Evolutionary conservation across 2,113 vertebrate genomes (phyloP).

Genomic region (Tor tambroides): DNA sequence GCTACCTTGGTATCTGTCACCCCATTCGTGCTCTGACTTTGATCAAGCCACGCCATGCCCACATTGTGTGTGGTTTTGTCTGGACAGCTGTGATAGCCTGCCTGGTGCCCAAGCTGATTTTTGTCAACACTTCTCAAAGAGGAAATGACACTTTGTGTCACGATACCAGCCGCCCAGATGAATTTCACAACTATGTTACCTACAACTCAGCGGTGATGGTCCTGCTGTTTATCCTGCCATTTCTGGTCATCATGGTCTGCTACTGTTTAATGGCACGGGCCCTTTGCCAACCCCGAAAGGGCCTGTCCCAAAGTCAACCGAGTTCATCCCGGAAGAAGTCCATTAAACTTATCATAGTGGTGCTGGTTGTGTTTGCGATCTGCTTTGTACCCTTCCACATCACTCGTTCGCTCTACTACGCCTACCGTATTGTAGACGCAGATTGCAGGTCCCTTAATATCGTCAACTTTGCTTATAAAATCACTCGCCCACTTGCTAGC

Average conservation of each 20-base stretch:
- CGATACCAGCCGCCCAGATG: constrained; percentile 84
- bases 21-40: constrained; percentile 80
- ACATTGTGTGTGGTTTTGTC: constrained; percentile 78
- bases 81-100: constrained; percentile 81
- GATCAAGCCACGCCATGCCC: constrained; percentile 79
- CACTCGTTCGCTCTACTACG: constrained; percentile 89
- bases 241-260: constrained; percentile 84
- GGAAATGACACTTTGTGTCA: constrained; percentile 87
- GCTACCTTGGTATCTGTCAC: constrained; percentile 91
- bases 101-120: constrained; percentile 88
- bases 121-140: constrained; percentile 84
- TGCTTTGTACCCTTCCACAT: constrained; percentile 95
- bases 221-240: constrained; percentile 87
- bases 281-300: constrained; percentile 73
- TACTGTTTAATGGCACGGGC: constrained; percentile 87
- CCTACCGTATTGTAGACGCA: constrained; percentile 77
- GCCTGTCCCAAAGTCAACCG: constrained; percentile 62
- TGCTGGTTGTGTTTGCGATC: constrained; percentile 85
- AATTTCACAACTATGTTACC: constrained; percentile 83
- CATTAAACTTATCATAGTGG: constrained; percentile 84
- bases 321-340: constrained; percentile 77
- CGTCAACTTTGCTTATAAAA: constrained; percentile 90
- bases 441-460: constrained; percentile 83
- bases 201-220: constrained; percentile 87
- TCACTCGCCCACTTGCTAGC: constrained; percentile 90